A percentile compares a stretch with the other conserved stretches of the same genome.
Evolutionary conservation across 35 echinoderm and acorn worm species (phyloP).

Genomic region (Acanthaster planci): DNA sequence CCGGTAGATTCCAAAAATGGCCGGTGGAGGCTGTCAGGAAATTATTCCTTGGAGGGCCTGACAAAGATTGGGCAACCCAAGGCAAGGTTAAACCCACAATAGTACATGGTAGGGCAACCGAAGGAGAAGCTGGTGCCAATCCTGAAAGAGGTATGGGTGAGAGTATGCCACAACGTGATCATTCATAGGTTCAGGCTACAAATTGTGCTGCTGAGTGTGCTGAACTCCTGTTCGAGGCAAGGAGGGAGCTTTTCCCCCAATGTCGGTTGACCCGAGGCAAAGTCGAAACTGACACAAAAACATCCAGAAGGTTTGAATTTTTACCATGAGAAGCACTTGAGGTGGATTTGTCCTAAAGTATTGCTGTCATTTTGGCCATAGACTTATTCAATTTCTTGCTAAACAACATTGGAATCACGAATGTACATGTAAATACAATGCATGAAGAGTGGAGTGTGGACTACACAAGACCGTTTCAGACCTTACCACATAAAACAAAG

Average conservation of each 20-base stretch:
- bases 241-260: not conserved
- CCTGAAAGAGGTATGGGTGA: not conserved
- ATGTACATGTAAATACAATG: no score
- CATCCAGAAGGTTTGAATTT: no score
- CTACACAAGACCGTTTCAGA: not conserved
- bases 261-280: not conserved
- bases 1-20: not conserved
- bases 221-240: not conserved
- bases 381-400: not conserved
- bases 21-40: no score
- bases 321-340: not conserved
- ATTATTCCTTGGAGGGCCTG: no score
- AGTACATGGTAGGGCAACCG: no score
- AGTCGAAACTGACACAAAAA: not conserved
- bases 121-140: not conserved
- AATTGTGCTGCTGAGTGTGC: no score
- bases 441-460: not conserved
- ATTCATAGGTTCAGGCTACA: not conserved
- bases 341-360: not conserved
- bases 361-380: not conserved
- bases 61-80: constrained; percentile 1
- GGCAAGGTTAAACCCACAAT: constrained; percentile 11
- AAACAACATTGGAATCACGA: no score
- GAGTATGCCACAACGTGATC: no score
- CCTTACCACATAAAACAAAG: not conserved